These are phyloP conservation scores for Lysandra bellargus DNA, from an alignment of 2,888 invertebrate species.

Conservation along the genomic window DNA sequence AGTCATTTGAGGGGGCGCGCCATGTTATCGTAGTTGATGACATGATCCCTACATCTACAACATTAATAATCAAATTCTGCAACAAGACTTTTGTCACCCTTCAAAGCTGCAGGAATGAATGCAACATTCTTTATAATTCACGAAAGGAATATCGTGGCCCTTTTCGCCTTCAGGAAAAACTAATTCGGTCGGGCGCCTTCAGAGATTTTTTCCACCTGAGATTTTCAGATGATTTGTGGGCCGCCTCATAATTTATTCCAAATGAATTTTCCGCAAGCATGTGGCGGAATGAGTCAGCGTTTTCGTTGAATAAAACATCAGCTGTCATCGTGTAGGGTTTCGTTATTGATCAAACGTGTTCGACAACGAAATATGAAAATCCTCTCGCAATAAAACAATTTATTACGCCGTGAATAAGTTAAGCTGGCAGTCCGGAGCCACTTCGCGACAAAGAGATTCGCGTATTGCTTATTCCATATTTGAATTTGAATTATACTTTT, in stretches of 20 bases:
- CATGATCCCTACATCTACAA: no score
- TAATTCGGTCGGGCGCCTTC: not conserved
- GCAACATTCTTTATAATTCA: not conserved
- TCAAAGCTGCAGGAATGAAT: not conserved
- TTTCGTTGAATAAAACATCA: constrained; percentile 2
- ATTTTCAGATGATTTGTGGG: constrained; percentile 4
- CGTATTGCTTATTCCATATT: not conserved
- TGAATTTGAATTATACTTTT: not conserved
- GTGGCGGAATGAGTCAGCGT: not conserved
- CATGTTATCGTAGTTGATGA: no score
- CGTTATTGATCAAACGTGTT: constrained; percentile 14
- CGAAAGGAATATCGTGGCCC: not conserved
- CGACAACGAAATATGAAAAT: constrained; percentile 11
- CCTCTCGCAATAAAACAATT: not conserved
- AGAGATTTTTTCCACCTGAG: constrained; percentile 8
- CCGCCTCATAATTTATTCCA: constrained; percentile 12
- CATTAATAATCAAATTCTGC: not conserved
- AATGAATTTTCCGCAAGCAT: constrained; percentile 3
- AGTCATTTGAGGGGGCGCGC: no score
- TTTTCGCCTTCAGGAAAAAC: not conserved
- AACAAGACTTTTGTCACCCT: not conserved
- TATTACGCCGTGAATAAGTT: not conserved
- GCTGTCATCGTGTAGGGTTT: not conserved
- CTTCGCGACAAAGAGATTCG: not conserved
- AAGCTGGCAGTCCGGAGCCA: not conserved